These are phyloP conservation scores for Papilio polyxenes DNA, from an alignment of 1,140 invertebrate species.

Conservation along the genomic window DNA sequence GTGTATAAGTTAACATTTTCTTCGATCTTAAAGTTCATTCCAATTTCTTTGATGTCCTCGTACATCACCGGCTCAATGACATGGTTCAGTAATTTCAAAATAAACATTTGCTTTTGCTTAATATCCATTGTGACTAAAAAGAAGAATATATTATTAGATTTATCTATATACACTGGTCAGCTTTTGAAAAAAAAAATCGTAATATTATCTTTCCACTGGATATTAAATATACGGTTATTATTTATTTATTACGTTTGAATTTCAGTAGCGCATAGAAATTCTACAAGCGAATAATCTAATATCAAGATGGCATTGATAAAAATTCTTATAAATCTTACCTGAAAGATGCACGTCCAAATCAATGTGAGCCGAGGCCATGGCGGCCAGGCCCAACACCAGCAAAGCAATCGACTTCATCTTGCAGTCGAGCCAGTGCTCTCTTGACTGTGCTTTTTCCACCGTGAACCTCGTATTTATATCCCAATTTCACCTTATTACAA, in stretches of 20 bases:
- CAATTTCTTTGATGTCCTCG: conserved; percentile 77
- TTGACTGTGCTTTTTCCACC: conserved; percentile 47
- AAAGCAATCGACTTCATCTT: conserved; percentile 64
- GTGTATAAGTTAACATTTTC: conserved; percentile 74
- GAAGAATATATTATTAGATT: conserved; percentile 51
- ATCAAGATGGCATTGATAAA: not conserved
- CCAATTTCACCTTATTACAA: conserved; percentile 20
- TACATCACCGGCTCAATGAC: conserved; percentile 81
- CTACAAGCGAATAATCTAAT: not conserved
- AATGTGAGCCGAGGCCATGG: conserved; percentile 56
- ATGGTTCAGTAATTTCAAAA: conserved; percentile 84
- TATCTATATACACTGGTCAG: not conserved
- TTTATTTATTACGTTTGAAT: not conserved
- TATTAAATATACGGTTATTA: not conserved
- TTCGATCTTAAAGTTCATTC: conserved; percentile 80
- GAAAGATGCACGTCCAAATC: conserved; percentile 51
- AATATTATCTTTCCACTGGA: not conserved
- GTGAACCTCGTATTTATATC: conserved; percentile 55
- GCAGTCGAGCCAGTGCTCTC: conserved; percentile 46
- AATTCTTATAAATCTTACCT: conserved; percentile 46
- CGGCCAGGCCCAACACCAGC: conserved; percentile 60
- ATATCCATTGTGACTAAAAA: conserved; percentile 75
- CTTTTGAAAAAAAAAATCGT: not conserved
- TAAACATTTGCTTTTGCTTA: conserved; percentile 80
- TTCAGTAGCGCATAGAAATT: not conserved